phyloP scores from a whole-genome alignment of 2,888 invertebrate genomes.

The Pyrrhosoma nymphula region DNA sequence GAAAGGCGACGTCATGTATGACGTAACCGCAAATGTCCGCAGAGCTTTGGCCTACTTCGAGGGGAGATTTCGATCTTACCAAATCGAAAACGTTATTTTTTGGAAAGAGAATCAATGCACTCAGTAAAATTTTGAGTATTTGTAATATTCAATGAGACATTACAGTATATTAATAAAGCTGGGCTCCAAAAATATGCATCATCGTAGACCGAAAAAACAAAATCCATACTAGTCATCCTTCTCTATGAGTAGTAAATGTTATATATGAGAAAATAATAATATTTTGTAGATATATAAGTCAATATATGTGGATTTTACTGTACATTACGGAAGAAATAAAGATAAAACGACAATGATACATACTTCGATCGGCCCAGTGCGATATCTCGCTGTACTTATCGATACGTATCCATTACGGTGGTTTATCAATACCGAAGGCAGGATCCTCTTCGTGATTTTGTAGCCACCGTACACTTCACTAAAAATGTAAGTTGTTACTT shows the following conservation, averaged over 20 bases:
- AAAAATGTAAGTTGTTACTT: constrained; percentile 42
- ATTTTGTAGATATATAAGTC: not conserved
- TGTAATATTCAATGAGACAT: too few relatives aligned
- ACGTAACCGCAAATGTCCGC: constrained; percentile 66
- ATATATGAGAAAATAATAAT: not conserved
- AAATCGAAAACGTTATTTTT: constrained; percentile 18
- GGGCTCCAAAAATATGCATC: not conserved
- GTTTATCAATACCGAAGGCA: constrained; percentile 62
- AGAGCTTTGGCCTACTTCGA: constrained; percentile 67
- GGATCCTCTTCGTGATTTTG: constrained; percentile 32
- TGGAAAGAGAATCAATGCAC: not conserved
- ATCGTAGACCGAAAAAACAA: not conserved
- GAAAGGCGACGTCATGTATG: constrained; percentile 48
- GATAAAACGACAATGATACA: not conserved
- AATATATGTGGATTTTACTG: not conserved
- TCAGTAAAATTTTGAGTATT: not conserved
- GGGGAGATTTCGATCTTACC: constrained; percentile 43
- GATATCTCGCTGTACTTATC: constrained; percentile 42
- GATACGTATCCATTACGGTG: constrained; percentile 66
- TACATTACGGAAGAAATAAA: not conserved
- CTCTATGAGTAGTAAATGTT: not conserved
- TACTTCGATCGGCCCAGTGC: constrained; percentile 8
- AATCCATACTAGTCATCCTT: not conserved
- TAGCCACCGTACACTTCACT: not conserved
- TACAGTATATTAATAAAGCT: not conserved